Conservation (phyloP, 2,113 vertebrate species). For the Micronycteris hirsuta region DNA sequence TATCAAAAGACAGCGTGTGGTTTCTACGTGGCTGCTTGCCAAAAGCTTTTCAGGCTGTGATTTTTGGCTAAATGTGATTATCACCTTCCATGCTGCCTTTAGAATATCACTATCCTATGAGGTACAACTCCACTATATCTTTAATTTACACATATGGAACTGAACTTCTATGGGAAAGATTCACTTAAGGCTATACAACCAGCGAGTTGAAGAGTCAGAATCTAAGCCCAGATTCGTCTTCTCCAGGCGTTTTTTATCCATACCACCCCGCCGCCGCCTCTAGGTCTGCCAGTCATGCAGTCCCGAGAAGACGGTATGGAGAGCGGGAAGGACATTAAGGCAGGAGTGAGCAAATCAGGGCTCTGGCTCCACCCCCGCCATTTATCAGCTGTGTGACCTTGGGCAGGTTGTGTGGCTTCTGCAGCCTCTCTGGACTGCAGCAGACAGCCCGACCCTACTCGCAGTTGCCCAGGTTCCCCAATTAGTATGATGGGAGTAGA, state of each 20-base stretch:
- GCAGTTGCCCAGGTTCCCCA: not conserved
- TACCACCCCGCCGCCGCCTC: not conserved
- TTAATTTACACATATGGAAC: not conserved
- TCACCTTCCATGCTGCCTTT: not conserved
- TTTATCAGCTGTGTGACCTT: not conserved
- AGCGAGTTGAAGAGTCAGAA: not conserved
- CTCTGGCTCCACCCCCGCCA: not conserved
- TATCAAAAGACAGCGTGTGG: not conserved
- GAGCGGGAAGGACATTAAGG: not conserved
- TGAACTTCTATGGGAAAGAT: not conserved
- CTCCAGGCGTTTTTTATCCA: not conserved
- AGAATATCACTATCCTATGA: not conserved
- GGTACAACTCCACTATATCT: not conserved
- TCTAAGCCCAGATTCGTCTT: not conserved
- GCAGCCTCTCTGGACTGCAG: not conserved
- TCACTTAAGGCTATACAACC: not conserved
- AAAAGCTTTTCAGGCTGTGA: not conserved
- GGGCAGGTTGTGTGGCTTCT: not conserved
- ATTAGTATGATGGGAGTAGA: not conserved
- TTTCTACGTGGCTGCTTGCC: constrained; percentile 19
- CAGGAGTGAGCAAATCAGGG: not conserved
- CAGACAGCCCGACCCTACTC: not conserved
- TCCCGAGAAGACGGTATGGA: not conserved
- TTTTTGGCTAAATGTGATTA: constrained; percentile 10
- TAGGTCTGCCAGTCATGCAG: not conserved